A percentile compares a stretch with the other conserved stretches of the same genome.
Evolutionary conservation across 2,797 vertebrate genomes (phyloP).

Genomic region (Sebastes oblongus): DNA sequence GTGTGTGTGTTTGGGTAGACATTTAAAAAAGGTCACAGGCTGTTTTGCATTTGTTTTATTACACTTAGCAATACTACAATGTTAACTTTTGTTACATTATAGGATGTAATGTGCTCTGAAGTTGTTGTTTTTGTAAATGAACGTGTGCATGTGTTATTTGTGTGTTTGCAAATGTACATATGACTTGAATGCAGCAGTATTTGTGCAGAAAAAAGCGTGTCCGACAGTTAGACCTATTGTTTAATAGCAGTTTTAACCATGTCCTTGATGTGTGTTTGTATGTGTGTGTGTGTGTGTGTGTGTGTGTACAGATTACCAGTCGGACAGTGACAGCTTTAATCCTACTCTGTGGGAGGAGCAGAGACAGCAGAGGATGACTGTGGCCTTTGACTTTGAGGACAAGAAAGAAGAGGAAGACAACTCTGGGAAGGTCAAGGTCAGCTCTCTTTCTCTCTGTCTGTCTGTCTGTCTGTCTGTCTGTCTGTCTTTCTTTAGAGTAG

Average conservation of each 20-base stretch:
- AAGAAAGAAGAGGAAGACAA: constrained; percentile 97
- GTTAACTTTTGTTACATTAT: not conserved
- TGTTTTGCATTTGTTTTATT: not conserved
- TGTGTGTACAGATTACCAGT: constrained; percentile 91
- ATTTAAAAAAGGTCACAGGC: not conserved
- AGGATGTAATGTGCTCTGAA: not conserved
- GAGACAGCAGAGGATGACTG: constrained; percentile 98
- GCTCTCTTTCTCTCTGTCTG: constrained; percentile 27
- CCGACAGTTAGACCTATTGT: not conserved
- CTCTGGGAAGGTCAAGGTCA: constrained; percentile 95
- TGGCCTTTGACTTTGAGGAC: constrained; percentile 98
- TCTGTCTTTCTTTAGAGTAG: not conserved
- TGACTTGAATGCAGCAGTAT: not conserved
- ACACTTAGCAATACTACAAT: not conserved
- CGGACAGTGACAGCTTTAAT: constrained; percentile 99
- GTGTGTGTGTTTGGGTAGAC: not conserved
- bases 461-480: not conserved
- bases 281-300: not conserved
- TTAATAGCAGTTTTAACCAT: not conserved
- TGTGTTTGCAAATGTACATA: not conserved
- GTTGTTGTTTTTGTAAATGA: not conserved
- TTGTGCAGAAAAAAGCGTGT: not conserved
- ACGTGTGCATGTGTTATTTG: not conserved
- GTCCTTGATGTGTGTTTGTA: not conserved
- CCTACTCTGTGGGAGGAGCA: constrained; percentile 99